Evolutionary conservation across 2,797 vertebrate genomes (phyloP), one percentile per base, ranked within the genome.

Genomic region (Catostomus latipinnis): DNA sequence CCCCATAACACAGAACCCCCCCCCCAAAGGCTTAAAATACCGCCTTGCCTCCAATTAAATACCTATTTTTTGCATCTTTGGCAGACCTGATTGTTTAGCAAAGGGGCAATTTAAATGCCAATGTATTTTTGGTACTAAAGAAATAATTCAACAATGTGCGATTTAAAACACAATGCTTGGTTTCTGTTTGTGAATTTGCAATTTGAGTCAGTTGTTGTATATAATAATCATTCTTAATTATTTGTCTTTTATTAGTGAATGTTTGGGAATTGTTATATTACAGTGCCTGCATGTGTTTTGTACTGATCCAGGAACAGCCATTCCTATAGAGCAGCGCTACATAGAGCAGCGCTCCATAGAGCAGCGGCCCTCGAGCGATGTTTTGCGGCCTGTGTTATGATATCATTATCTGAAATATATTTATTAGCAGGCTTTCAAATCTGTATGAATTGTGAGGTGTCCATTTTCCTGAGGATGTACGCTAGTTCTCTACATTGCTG

Each of bases 11-110:
- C 70, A 50, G 6, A 45, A 8, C 6, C 61, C 6, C 46, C 80
- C 73, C 80, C 81, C 83, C 45, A 54, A 45, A 65, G 76, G 85
- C 89, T 91, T 90, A 85, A 90, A 92, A 92, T 93, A 91, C 16
- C 13, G 83, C 78, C 86, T 84, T 86, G 54, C 89, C 60, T 49
- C 71, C 87, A 91, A 89, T 92, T 91, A 91, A n/a, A n/a, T n/a
- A n/a, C n/a, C n/a, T n/a, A 91, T 91, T 92, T 91, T 90, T 71
- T 46, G 68, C 71, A 60, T 53, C 76, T 45, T 61, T 57, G 76
- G 56, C 73, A 76, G 67, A 60, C 66, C 65, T 60, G 49, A 76
- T 74, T 78, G 82, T 84, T 70, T 78, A 65, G 66, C 18, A 49
- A 56, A 22, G 2, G 49, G 65, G 61, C 16, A 54, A 63, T 84